Percentiles rank a stretch among this genome's conserved stretches.
Evolutionary conservation across 2,888 invertebrate genomes (phyloP).

Genomic region (Bursaphelenchus okinawaensis): DNA sequence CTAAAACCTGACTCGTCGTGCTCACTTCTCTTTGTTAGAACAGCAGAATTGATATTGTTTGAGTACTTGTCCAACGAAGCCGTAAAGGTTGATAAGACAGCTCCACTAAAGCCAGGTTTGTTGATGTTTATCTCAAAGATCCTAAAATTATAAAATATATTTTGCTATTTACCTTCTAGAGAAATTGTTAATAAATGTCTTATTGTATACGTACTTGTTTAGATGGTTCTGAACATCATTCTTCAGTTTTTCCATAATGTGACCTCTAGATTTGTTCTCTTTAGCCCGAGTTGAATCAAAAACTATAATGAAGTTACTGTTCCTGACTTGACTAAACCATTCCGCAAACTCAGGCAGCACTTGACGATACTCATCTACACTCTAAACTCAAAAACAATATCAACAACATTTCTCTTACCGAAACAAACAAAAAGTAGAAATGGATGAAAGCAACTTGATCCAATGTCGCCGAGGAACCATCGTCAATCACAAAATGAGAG

Average conservation of each 20-base stretch:
- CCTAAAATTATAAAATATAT: conserved; percentile 1
- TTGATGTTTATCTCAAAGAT: conserved; percentile 15
- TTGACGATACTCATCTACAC: conserved; percentile 48
- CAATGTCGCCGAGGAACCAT: neutral
- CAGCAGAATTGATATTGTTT: neutral
- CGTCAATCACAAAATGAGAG: neutral
- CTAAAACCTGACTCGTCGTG: conserved; percentile 4
- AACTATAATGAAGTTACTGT: conserved; percentile 49
- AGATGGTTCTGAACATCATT: conserved; percentile 42
- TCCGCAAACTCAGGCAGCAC: conserved; percentile 49
- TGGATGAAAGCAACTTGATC: neutral
- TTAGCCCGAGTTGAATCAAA: conserved; percentile 45
- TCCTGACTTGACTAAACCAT: conserved; percentile 46
- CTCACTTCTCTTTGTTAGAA: neutral
- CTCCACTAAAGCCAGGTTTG: neutral
- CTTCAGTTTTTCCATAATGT: conserved; percentile 47
- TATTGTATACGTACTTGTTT: conserved; percentile 19
- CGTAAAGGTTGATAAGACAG: conserved; percentile 9
- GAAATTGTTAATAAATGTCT: neutral
- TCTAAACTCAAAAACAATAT: conserved; percentile 26
- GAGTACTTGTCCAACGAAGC: conserved; percentile 2
- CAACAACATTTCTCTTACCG: neutral
- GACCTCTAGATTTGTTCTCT: conserved; percentile 44
- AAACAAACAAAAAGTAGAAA: neutral
- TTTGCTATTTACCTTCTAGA: neutral